These are phyloP conservation scores for Spicauda simplicius DNA, from an alignment of 2,888 invertebrate species.

Conservation along the genomic window DNA sequence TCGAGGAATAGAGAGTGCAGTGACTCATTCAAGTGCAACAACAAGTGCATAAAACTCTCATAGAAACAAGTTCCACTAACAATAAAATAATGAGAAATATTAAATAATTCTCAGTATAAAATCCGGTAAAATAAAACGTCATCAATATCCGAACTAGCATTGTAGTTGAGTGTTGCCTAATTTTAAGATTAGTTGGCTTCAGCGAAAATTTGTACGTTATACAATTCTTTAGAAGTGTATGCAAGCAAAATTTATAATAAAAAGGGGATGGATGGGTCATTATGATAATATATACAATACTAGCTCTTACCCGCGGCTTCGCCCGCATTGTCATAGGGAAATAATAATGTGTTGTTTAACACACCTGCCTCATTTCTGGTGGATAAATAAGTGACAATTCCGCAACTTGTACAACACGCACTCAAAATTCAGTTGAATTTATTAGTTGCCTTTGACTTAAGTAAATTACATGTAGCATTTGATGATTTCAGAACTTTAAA, in stretches of 20 bases:
- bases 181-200: constrained; percentile 21
- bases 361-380: too few species aligned
- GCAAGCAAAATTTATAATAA: constrained; percentile 2
- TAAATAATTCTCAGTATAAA: not conserved
- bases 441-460: too few species aligned
- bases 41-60: constrained; percentile 3
- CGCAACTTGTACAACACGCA: too few species aligned
- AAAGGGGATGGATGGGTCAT: constrained; percentile 9
- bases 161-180: constrained; percentile 13
- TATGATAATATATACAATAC: not conserved
- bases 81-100: constrained; percentile 1
- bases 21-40: constrained; percentile 4
- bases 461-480: too few species aligned
- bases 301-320: too few species aligned
- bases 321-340: too few species aligned
- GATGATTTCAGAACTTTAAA: too few species aligned
- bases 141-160: constrained; percentile 6
- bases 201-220: constrained; percentile 1
- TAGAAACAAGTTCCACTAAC: constrained; percentile 1
- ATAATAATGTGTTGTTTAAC: too few species aligned
- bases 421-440: too few species aligned
- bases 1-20: not conserved
- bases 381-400: too few species aligned
- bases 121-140: constrained; percentile 3
- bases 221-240: not conserved